phyloP scores from a whole-genome alignment of 2,797 vertebrate genomes.

The Sandelia bainsii region DNA sequence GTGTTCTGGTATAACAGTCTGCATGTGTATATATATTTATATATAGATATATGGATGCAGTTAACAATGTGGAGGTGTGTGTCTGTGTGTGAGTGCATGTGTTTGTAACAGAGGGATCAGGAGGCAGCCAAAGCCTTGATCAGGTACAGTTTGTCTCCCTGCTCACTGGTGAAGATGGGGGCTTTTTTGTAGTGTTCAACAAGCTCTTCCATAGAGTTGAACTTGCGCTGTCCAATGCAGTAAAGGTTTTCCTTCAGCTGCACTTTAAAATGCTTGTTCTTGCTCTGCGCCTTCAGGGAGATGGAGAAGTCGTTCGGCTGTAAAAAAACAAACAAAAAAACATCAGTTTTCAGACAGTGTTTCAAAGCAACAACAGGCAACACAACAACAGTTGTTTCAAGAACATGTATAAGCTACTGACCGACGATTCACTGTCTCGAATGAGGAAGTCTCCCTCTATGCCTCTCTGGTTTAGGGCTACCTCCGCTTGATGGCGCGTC shows the following conservation, averaged over 20 bases:
- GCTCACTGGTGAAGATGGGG: constrained; percentile 95
- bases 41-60: constrained; percentile 49
- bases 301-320: constrained; percentile 95
- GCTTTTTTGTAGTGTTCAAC: constrained; percentile 98
- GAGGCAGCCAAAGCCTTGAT: constrained; percentile 91
- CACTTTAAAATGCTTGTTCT: constrained; percentile 98
- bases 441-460: constrained; percentile 93
- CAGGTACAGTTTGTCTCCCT: constrained; percentile 95
- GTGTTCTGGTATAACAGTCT: constrained; percentile 67
- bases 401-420: constrained; percentile 75
- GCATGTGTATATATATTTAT: constrained; percentile 21
- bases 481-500: constrained; percentile 93
- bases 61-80: constrained; percentile 45
- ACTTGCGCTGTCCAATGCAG: constrained; percentile 96
- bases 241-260: constrained; percentile 92
- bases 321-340: constrained; percentile 18
- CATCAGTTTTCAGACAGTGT: background rate
- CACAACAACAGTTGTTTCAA: fast-evolving
- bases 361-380: background rate
- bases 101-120: constrained; percentile 74
- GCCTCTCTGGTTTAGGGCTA: constrained; percentile 92
- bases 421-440: constrained; percentile 94
- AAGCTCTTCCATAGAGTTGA: constrained; percentile 94
- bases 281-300: constrained; percentile 93
- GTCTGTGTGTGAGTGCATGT: constrained; percentile 12